A percentile compares a stretch with the other conserved stretches of the same genome.
phyloP scores from a whole-genome alignment of 2,113 vertebrate genomes.

The Geothlypis trichas region DNA sequence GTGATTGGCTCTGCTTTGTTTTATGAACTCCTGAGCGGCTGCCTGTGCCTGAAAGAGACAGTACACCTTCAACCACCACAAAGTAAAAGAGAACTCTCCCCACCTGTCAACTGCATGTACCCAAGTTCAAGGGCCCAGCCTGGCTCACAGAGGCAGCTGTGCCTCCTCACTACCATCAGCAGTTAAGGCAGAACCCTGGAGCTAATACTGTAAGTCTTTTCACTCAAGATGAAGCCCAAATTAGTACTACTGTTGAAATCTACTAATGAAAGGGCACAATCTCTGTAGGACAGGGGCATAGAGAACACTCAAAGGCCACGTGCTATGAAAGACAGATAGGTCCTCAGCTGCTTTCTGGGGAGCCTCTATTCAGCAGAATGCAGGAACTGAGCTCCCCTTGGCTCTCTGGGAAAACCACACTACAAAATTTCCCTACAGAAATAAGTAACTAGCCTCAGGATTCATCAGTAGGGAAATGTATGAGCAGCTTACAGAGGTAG shows the following conservation, averaged over 20 bases:
- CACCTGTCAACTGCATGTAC: too few relatives aligned
- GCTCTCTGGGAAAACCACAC: neutral
- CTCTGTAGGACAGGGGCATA: neutral
- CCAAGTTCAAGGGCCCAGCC: too few relatives aligned
- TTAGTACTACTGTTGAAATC: neutral
- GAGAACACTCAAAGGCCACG: neutral
- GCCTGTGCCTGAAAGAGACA: too few relatives aligned
- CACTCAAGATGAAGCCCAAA: neutral
- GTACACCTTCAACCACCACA: too few relatives aligned
- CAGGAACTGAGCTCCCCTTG: neutral
- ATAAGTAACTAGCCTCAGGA: neutral
- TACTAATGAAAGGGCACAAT: neutral
- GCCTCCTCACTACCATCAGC: neutral
- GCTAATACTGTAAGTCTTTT: rapidly evolving
- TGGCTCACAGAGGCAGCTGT: neutral
- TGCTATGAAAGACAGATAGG: neutral
- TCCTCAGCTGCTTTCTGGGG: neutral
- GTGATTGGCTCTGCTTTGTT: constrained; percentile 80
- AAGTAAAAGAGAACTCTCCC: too few relatives aligned
- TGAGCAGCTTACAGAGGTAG: constrained; percentile 74
- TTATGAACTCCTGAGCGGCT: too few relatives aligned
- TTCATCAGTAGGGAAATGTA: neutral
- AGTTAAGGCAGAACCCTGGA: neutral
- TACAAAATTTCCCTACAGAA: neutral
- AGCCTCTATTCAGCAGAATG: neutral